Base-by-base conservation (phyloP, 1,140 invertebrate genomes). In the Lethrus apterus region DNA sequence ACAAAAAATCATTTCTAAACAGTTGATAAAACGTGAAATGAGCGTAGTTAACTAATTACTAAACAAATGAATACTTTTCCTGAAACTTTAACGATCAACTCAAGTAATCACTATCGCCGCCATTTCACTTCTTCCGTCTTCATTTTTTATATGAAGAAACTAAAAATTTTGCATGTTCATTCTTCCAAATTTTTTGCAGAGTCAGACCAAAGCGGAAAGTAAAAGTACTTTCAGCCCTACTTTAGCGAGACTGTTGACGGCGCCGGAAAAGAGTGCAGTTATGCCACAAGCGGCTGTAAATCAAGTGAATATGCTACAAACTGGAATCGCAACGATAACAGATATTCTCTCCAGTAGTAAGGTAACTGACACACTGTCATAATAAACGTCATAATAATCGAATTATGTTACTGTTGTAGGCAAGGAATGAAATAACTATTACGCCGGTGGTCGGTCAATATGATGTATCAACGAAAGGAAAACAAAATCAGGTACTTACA, bases 211-310 rank as follows among this genome's bases (percentile, higher is more conserved):
- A 64, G 20, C 69, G 66, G 60, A 70, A 60, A 43, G 63, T 62
- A 61, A 72, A 55, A 73, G 76, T 2, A 75, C 76, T 5, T 86
- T 84, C 68, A 85, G 84, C 51, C 83, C 84, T 36, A 88, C 84
- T 40, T 72, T 88, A 63, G 84, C 84, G 33, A 75, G 82, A 66
- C 72, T 88, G 50, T 70, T 88, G 48, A 88, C 84, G 19, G 81
- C 83, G 35, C 77, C 78, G 7, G 77, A 80, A 57, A 67, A 73
- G 52, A 64, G 70, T 59, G 69, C 50, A 63, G 46, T 44, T 56
- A 54, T 15, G 54, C 64, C 2, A 51, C 55, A 4, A 50, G 57
- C 1, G 31, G 31, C 36, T 42, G 23, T 36, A 47, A 11, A 32
- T 32, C 4, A 14, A 15, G 13, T 24, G n/a, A 13, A 8, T 14